A percentile compares a stretch with the other conserved stretches of the same genome.
These are phyloP conservation scores for Malurus alboscapulatus DNA, from an alignment of 2,113 vertebrate species.

Conservation along the genomic window DNA sequence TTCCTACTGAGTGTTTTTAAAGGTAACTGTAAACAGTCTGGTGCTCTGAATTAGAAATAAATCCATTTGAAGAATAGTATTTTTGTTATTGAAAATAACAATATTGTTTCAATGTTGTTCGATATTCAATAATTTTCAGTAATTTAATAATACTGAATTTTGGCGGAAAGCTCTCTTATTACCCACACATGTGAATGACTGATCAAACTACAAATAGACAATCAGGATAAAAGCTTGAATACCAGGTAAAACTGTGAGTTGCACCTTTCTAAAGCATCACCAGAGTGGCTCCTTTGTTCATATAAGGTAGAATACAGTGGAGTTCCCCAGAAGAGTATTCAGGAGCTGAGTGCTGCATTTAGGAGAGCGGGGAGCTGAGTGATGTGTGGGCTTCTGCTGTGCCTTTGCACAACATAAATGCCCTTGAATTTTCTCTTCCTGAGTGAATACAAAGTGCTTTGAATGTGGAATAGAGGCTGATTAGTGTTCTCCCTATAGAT, in stretches of 20 bases:
- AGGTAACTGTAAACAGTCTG: background rate
- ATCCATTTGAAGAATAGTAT: background rate
- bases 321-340: background rate
- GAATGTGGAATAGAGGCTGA: background rate
- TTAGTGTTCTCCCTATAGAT: background rate
- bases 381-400: background rate
- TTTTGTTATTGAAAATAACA: background rate
- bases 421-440: background rate
- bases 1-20: background rate
- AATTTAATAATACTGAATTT: background rate
- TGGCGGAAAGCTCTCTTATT: background rate
- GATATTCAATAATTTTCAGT: background rate
- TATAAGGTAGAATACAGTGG: background rate
- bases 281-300: background rate
- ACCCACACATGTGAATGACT: background rate
- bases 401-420: background rate
- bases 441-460: background rate
- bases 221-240: background rate
- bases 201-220: background rate
- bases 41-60: background rate
- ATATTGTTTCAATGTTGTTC: background rate
- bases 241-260: background rate
- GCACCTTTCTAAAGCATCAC: fast-evolving
- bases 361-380: background rate
- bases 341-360: background rate